Evolutionary conservation across 1,140 invertebrate genomes (phyloP), one percentile per base, ranked within the genome.

Genomic region (Patella vulgata): DNA sequence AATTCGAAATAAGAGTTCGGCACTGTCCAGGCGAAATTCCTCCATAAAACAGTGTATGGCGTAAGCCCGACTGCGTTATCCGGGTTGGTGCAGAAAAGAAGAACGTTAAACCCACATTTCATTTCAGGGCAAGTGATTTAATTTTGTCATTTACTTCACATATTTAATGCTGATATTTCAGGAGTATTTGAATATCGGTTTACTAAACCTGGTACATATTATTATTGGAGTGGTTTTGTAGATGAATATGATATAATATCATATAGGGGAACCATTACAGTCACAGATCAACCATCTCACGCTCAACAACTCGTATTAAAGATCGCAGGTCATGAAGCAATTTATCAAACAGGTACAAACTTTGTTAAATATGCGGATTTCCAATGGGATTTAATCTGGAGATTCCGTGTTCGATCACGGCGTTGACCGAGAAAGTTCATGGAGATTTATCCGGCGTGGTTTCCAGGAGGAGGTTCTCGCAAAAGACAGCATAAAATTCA

Each of bases 211-310:
- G 79, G 79, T 5, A 70, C 50, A 14, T 79, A 70, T 54, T 74
- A 70, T 53, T 79, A 77, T 53, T 79, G 71, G 74, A 72, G 73
- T 36, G 70, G 70, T 14, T 66, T 42, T 46, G 66, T 78, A 0
- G 75, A 80, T 48, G 21, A 50, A 30, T 56, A 56, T 46, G 53
- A 47, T 14, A 63, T 56, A 21, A 68, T 70, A 17, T 68, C 50
- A 27, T 66, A 74, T 8, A 56, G 63, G n/a, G 79, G 79, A 19
- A 63, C 65, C 14, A 53, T 81, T 28, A 56, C 59, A 19, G 79
- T 79, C 30, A 36, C 55, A 3, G 28, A 47, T 14, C 17, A 33
- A 8, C 0, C 17, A 4, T 66, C 71, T 9, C 33, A 36, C 12
- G 4, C 59, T 0, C 42, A 36, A 33, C 23, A 60, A 12, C 27